Base-by-base conservation (phyloP, 1,140 invertebrate genomes). In the Eurosta solidaginis region DNA sequence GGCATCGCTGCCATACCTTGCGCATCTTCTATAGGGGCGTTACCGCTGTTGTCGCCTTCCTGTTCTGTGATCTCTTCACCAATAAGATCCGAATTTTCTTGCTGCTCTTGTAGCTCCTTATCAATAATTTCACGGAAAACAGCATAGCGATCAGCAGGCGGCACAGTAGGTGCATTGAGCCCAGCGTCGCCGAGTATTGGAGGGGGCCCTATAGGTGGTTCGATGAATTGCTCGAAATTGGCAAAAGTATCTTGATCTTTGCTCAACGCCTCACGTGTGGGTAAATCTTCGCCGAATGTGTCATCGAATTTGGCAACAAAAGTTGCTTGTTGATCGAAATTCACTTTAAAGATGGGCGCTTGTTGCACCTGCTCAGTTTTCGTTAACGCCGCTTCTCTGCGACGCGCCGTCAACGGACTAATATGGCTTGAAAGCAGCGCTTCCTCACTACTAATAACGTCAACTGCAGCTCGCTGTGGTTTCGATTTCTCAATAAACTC, bases 111-210 rank as follows among this genome's bases (percentile, higher is more conserved):
- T 10, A 92, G 84, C 83, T 94, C 94, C 84, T 93, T 89, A 79
- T 93, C 92, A 22, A 95, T 89, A 75, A 96, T 90, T 89, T 96
- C 95, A 79, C 95, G 89, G 82, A 96, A 96, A 0, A 94, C 95
- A 0, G 95, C 95, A 84, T 96, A 96, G 79, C 94, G 92, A 83
- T 96, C 95, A 80, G 87, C 85, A 0, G 91, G 91, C 6, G 89
- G 88, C 44, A 89, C 83, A 49, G 83, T 86, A 4, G 88, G 84
- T 80, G 78, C 81, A 45, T 74, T 73, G 36, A 52, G 74, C 59
- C 29, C 79, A 25, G 50, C 78, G 22, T 77, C 68, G 33, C 20
- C 27, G 2, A 87, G 89, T 5, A 87, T 82, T 0, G 83, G 84
- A 74, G 75, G 78, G 1, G 5, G 88, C 88, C 0, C 87, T 85